A percentile compares a stretch with the other conserved stretches of the same genome.
These are phyloP conservation scores for Ceratosolen solmsi DNA, from an alignment of 1,140 invertebrate species.

Conservation along the genomic window DNA sequence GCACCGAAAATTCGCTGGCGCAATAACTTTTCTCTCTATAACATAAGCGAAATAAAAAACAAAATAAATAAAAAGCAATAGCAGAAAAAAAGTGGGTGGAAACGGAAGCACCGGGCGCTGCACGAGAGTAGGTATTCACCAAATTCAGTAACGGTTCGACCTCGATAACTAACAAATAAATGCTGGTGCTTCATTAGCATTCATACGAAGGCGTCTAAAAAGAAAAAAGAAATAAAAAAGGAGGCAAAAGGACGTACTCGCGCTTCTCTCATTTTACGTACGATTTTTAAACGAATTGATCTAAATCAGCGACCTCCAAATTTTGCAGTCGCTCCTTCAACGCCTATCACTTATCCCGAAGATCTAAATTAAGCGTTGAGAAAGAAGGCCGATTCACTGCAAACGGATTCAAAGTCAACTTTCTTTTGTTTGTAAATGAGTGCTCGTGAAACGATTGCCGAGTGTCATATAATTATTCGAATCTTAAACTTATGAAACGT, in stretches of 20 bases:
- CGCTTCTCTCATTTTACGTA: background rate
- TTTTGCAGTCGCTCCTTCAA: background rate
- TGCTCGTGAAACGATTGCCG: background rate
- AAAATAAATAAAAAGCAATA: background rate
- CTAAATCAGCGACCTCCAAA: slow-evolving; percentile 40
- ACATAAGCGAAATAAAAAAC: no score
- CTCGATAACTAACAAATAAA: slow-evolving; percentile 24
- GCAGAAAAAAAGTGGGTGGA: slow-evolving; percentile 31
- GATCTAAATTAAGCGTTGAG: background rate
- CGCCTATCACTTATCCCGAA: background rate
- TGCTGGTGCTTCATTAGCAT: slow-evolving; percentile 11
- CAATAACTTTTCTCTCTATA: no score
- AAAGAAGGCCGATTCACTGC: slow-evolving; percentile 9
- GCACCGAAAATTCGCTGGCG: slow-evolving; percentile 16
- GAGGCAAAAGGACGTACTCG: background rate
- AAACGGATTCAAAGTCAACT: background rate
- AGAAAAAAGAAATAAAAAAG: background rate
- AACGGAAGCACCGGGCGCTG: background rate
- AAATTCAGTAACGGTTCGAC: slow-evolving; percentile 31
- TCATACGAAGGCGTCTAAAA: background rate
- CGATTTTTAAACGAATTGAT: slow-evolving; percentile 14
- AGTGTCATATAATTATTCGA: background rate
- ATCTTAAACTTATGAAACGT: background rate
- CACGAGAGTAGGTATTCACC: slow-evolving; percentile 13
- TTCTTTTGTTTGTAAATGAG: background rate